Conservation (phyloP, 1,140 invertebrate species). For the Bombus difficillimus region DNA sequence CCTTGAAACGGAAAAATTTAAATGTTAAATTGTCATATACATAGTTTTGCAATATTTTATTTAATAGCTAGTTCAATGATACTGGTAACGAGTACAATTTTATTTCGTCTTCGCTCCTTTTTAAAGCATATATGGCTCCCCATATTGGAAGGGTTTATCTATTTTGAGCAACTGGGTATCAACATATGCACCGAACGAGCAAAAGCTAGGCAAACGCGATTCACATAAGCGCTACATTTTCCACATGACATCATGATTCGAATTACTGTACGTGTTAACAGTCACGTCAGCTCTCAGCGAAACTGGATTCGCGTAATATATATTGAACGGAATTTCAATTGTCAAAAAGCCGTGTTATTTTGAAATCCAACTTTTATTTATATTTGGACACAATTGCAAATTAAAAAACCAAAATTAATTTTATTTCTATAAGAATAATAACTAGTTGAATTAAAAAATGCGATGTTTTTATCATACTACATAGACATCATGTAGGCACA, state of each 20-base stretch:
- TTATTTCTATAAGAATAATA: background rate
- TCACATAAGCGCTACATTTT: constrained; percentile 24
- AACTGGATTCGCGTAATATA: background rate
- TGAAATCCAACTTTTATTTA: background rate
- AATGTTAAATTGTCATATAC: background rate
- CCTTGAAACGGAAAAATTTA: too few relatives aligned
- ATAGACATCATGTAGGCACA: background rate
- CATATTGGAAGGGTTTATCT: background rate
- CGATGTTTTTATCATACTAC: background rate
- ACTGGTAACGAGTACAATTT: background rate
- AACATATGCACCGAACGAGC: constrained; percentile 4
- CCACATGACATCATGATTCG: constrained; percentile 49
- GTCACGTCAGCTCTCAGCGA: background rate
- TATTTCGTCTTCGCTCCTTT: background rate
- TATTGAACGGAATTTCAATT: background rate
- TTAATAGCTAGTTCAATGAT: background rate
- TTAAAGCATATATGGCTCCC: background rate
- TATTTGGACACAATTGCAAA: background rate
- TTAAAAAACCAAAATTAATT: background rate
- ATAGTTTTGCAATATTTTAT: background rate
- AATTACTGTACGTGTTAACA: constrained; percentile 8
- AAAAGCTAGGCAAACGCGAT: background rate
- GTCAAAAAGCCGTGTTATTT: background rate
- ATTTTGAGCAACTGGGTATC: constrained; percentile 19
- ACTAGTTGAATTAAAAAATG: background rate